Evolutionary conservation across 2,797 vertebrate species (phyloP).

Genomic region (Anguilla obscura): DNA sequence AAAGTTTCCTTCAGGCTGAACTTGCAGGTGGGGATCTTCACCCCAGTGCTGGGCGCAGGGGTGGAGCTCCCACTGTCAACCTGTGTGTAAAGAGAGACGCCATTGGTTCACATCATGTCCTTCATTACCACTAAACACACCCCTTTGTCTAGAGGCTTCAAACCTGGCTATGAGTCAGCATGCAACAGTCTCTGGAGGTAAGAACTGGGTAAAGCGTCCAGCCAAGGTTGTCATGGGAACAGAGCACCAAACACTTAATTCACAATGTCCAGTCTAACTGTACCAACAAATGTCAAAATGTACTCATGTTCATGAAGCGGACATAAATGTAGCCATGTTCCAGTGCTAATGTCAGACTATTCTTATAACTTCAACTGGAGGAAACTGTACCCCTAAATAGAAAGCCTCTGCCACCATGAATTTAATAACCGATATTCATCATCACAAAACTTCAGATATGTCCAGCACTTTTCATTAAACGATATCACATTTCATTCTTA

Average conservation of each 20-base stretch:
- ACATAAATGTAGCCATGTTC: not conserved
- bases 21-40: conserved; percentile 96
- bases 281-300: not conserved
- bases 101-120: not conserved
- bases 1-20: conserved; percentile 88
- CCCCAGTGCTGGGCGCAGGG: conserved; percentile 77
- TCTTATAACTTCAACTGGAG: not conserved
- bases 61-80: conserved; percentile 66
- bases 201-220: not conserved
- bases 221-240: not conserved
- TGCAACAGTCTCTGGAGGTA: not conserved
- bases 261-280: not conserved
- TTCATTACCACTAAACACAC: not conserved
- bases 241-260: not conserved
- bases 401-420: not conserved
- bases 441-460: not conserved
- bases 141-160: not conserved
- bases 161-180: not conserved
- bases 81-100: conserved; percentile 52
- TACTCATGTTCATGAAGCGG: not conserved
- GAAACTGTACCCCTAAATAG: not conserved
- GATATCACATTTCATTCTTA: not conserved
- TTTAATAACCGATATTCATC: not conserved
- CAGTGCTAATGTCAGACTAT: not conserved
- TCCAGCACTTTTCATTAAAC: not conserved